phyloP scores from a whole-genome alignment of 1,140 invertebrate genomes.

The honey bee (Apis mellifera) region DNA sequence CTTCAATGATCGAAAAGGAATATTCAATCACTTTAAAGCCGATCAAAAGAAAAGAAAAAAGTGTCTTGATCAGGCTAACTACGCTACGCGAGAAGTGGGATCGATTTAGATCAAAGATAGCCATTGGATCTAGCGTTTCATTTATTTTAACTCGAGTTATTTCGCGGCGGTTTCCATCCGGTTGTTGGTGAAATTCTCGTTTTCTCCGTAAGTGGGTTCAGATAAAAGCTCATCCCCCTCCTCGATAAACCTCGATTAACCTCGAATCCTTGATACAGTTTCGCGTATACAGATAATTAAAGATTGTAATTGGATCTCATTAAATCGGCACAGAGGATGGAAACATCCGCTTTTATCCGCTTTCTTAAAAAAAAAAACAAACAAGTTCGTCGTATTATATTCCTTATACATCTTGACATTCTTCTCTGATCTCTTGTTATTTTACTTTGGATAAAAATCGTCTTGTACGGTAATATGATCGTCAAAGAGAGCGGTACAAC shows the following conservation, averaged over 20 bases:
- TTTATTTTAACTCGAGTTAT: constrained; percentile 26
- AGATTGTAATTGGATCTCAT: constrained; percentile 15
- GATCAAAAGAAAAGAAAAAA: no score
- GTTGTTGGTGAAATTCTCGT: constrained; percentile 27
- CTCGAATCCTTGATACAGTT: background rate
- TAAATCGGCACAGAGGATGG: background rate
- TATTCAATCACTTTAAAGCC: no score
- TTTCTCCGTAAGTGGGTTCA: constrained; percentile 7
- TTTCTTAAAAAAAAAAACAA: no score
- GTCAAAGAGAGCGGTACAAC: background rate
- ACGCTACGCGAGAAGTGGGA: background rate
- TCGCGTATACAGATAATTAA: constrained; percentile 26
- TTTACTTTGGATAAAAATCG: background rate
- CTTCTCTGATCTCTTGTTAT: no score
- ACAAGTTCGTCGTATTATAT: no score
- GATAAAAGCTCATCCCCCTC: background rate
- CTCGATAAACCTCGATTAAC: constrained; percentile 1
- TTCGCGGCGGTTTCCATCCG: constrained; percentile 3
- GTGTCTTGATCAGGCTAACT: background rate
- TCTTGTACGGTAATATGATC: no score
- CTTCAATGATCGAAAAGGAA: no score
- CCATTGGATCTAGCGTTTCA: constrained; percentile 8
- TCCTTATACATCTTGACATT: no score
- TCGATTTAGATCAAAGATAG: constrained; percentile 14
- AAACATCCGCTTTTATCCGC: background rate